A percentile compares a stretch with the other conserved stretches of the same genome.
Conservation (phyloP, 2,113 vertebrate species). For the Myrmecobius fasciatus region DNA sequence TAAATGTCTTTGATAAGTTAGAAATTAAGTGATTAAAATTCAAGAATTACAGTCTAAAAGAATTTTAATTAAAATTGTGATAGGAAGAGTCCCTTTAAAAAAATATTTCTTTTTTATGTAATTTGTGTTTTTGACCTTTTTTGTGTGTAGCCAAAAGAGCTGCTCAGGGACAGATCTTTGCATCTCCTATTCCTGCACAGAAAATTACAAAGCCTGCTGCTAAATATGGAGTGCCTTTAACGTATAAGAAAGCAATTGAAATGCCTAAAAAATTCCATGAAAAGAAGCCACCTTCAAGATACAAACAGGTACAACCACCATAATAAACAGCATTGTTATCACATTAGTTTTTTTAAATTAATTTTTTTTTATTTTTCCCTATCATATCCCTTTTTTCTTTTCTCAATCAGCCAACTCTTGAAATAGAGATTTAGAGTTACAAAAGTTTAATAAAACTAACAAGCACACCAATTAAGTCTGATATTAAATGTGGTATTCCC, state of each 20-base stretch:
- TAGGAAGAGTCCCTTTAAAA: background rate
- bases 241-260: conserved; percentile 86
- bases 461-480: background rate
- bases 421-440: background rate
- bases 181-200: conserved; percentile 85
- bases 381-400: background rate
- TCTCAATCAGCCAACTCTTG: background rate
- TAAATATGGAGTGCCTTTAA: conserved; percentile 98
- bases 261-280: conserved; percentile 87
- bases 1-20: background rate
- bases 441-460: background rate
- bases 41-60: background rate
- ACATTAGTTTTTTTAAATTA: background rate
- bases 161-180: conserved; percentile 83
- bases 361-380: background rate
- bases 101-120: background rate
- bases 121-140: conserved; percentile 1
- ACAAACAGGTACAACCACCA: conserved; percentile 86
- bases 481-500: background rate
- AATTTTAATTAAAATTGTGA: background rate
- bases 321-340: conserved; percentile 18
- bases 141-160: conserved; percentile 88
- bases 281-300: conserved; percentile 87
- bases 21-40: background rate
- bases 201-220: conserved; percentile 97